A percentile compares a stretch with the other conserved stretches of the same genome.
These are phyloP conservation scores for Echinarachnius parma DNA, from an alignment of 53 echinoderm and acorn worm genomes.

Conservation along the genomic window DNA sequence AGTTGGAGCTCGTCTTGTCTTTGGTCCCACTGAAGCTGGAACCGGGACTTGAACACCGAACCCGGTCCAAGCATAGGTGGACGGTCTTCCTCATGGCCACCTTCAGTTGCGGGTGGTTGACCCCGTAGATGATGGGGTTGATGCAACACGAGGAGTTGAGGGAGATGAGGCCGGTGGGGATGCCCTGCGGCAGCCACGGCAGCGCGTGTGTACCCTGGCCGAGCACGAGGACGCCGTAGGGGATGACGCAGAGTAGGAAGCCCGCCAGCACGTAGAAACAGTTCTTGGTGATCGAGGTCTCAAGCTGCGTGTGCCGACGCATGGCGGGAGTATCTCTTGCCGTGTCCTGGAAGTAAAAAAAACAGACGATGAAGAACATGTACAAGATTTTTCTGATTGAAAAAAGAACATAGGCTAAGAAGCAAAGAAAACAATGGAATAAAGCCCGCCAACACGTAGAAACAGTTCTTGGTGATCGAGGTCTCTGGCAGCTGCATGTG, in stretches of 20 bases:
- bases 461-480: slow-evolving; percentile 37
- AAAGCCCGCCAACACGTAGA: slow-evolving; percentile 21
- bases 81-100: slow-evolving; percentile 6
- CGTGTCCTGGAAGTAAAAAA: too few relatives aligned
- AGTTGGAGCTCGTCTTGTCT: too few relatives aligned
- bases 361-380: too few relatives aligned
- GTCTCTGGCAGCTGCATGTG: slow-evolving; percentile 2
- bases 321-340: too few relatives aligned
- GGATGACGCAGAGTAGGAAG: slow-evolving; percentile 24
- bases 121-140: slow-evolving; percentile 27
- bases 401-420: too few relatives aligned
- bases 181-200: background rate
- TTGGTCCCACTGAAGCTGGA: too few relatives aligned
- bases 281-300: slow-evolving; percentile 34
- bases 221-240: slow-evolving; percentile 16
- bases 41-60: too few relatives aligned
- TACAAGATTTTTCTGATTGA: too few relatives aligned
- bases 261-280: slow-evolving; percentile 24
- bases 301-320: background rate
- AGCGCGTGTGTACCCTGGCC: too few relatives aligned
- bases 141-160: slow-evolving; percentile 6
- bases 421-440: too few relatives aligned
- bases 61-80: background rate
- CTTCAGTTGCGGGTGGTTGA: slow-evolving; percentile 16
- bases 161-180: slow-evolving; percentile 7